phyloP scores from a whole-genome alignment of 2,888 invertebrate genomes.

The Leptinotarsa tumamoca region DNA sequence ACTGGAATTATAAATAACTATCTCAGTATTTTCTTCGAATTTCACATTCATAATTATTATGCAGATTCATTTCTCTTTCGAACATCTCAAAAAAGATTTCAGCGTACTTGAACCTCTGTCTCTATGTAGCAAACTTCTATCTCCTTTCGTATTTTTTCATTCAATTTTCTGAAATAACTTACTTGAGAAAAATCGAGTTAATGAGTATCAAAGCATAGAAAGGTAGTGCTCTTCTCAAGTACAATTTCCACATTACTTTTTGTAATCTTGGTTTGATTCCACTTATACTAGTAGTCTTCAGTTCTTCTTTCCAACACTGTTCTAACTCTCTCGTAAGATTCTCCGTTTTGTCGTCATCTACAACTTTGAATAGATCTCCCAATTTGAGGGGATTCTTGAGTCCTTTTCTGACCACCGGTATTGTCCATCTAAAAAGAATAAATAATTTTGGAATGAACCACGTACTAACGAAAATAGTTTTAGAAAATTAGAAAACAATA shows the following conservation, averaged over 20 bases:
- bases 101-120: no score
- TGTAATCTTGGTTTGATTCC: not conserved
- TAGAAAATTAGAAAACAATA: no score
- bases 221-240: constrained; percentile 2
- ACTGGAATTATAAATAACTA: no score
- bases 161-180: not conserved
- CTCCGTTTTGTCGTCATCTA: not conserved
- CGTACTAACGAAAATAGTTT: no score
- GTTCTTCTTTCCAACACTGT: not conserved
- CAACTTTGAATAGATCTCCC: not conserved
- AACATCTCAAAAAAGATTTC: no score
- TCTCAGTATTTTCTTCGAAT: no score
- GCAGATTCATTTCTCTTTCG: no score
- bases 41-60: no score
- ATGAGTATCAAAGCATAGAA: not conserved
- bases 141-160: no score
- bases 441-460: no score
- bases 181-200: not conserved
- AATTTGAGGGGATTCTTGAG: constrained; percentile 2
- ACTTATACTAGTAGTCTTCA: not conserved
- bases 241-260: constrained; percentile 1
- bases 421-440: not conserved
- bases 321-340: not conserved
- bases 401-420: not conserved
- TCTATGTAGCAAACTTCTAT: no score